Conservation (phyloP, 2,797 vertebrate species). For the Anabacerthia variegaticeps region DNA sequence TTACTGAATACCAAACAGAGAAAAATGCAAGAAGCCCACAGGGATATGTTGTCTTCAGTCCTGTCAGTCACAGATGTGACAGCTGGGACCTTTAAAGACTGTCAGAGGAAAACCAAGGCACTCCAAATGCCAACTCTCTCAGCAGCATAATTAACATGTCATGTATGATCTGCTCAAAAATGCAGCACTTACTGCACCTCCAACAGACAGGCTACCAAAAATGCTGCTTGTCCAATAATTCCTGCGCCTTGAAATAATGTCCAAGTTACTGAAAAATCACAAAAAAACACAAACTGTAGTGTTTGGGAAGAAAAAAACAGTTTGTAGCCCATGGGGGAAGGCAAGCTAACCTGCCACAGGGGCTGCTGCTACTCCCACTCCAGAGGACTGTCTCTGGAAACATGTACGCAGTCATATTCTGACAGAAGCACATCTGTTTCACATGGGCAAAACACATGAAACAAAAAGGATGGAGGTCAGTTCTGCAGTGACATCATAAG, state of each 20-base stretch:
- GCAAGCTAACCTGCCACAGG: background rate
- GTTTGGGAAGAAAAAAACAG: background rate
- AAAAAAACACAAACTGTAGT: background rate
- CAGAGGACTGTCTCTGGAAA: background rate
- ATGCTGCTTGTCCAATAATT: background rate
- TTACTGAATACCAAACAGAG: background rate
- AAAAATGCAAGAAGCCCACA: background rate
- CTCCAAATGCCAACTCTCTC: slow-evolving; percentile 23
- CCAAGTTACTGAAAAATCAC: background rate
- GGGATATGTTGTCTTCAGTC: background rate
- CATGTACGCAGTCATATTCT: rapidly evolving
- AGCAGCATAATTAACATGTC: slow-evolving; percentile 24
- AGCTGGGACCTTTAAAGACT: slow-evolving; percentile 15
- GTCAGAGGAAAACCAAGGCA: background rate
- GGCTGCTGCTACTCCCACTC: background rate
- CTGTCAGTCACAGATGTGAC: background rate
- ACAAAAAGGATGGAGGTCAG: background rate
- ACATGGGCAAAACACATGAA: background rate
- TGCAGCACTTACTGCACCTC: background rate
- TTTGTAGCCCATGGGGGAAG: background rate
- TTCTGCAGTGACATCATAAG: background rate
- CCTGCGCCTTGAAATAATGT: background rate
- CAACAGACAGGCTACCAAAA: background rate
- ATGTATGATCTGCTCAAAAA: background rate
- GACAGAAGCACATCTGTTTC: background rate